Base-by-base conservation (phyloP, 2,113 vertebrate genomes). In the Lathamus discolor region DNA sequence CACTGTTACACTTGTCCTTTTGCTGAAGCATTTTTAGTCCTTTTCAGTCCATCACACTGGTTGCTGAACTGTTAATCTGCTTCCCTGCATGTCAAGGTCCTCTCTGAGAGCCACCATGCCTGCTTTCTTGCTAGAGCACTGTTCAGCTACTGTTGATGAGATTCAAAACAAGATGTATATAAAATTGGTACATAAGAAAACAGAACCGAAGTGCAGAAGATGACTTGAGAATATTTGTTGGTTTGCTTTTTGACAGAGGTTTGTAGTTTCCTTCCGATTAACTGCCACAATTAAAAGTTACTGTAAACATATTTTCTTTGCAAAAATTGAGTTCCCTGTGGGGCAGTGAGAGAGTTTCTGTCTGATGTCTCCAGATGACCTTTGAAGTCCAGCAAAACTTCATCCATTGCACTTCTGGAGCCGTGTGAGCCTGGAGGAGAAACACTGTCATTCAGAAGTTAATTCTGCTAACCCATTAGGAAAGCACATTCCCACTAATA, bases 401-500 rank as follows among this genome's bases (percentile, higher is more conserved):
- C 59, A 51, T 90, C 83, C 59, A 37, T 61, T 95, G 95, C 85
- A 83, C 82, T 95, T 96, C 77, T 57, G 43, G 85, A 86, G 78
- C 64, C 49, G 13, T 43, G 10, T 79, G 62, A 85, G 82, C 95
- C 96, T 88, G 44, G 73, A 88, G 96, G 93, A 93, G 91, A 94
- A 95, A 91, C 82, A 85, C 70, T 92, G 96, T 96, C 86, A 93
- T 96, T 97, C 95, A 94, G 75, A 85, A 97, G 95, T 92, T 96
- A 94, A 88, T 97, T 95, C 94, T 88, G 95, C 96, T 86, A 94
- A 92, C 41, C 93, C 95, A 94, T 97, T 96, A 96, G 95, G 89
- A 95, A 93, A 94, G 88, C 49, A 79, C 94, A 91, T 96, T 97
- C 86, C 39, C 90, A 59, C 85, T 94, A 95, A 88, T 95, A 78